phyloP scores from a whole-genome alignment of 2,113 vertebrate genomes.

The Empidonax traillii region DNA sequence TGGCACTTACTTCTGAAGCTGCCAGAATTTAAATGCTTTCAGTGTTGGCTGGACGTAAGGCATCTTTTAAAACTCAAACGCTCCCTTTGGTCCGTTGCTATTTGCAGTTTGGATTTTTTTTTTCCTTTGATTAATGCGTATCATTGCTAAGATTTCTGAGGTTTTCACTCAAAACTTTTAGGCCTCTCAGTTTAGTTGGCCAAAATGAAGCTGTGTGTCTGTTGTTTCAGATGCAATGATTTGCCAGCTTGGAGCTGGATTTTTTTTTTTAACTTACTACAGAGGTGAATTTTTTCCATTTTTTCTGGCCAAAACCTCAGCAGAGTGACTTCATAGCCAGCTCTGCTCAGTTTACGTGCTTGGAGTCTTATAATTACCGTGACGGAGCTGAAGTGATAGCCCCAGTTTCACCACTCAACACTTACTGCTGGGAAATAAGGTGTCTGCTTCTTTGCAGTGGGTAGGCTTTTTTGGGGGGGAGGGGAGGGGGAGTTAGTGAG shows the following conservation, averaged over 20 bases:
- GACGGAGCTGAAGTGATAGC: neutral
- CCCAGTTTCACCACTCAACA: neutral
- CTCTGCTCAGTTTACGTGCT: neutral
- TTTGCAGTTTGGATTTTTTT: neutral
- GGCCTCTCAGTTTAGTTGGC: neutral
- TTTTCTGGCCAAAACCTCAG: rapidly evolving
- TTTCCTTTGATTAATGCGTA: neutral
- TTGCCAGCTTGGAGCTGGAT: neutral
- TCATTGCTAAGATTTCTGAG: neutral
- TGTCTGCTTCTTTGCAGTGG: neutral
- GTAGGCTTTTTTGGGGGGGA: neutral
- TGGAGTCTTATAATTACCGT: neutral
- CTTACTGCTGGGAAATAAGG: neutral
- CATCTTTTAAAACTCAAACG: neutral
- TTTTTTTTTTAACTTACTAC: neutral
- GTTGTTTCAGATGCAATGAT: neutral
- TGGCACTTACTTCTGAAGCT: slow-evolving; percentile 11
- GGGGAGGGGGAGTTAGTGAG: no score
- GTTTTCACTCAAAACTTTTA: neutral
- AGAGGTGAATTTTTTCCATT: neutral
- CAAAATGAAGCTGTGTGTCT: rapidly evolving
- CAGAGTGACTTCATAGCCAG: neutral
- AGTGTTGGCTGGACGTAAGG: neutral
- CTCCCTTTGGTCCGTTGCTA: neutral
- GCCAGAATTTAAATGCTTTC: slow-evolving; percentile 34